Conservation (phyloP, 2,888 invertebrate species). For the Amblyjoppa fuscipennis region DNA sequence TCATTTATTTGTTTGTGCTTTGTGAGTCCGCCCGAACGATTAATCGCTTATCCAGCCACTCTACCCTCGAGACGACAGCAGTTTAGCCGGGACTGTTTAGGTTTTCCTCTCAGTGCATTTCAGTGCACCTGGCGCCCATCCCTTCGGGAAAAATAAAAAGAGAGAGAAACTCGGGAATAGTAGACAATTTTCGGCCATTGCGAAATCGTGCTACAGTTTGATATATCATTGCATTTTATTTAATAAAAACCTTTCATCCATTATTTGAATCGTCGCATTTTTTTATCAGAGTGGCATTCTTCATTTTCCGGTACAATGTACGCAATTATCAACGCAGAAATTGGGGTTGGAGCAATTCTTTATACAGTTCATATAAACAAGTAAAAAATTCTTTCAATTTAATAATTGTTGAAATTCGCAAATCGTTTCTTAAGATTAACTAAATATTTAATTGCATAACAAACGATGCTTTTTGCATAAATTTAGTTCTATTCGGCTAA, state of each 20-base stretch:
- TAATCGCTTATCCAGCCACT: too few species aligned
- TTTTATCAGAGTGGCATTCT: not conserved
- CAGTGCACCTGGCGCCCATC: too few species aligned
- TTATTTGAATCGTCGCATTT: slow-evolving; percentile 1
- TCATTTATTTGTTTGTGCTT: too few species aligned
- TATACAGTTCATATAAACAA: not conserved
- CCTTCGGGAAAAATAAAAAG: too few species aligned
- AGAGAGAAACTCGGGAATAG: too few species aligned
- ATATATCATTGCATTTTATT: slow-evolving; percentile 8
- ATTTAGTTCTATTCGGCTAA: not conserved
- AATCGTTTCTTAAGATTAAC: not conserved
- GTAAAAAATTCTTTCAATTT: slow-evolving; percentile 6
- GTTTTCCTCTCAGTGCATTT: too few species aligned
- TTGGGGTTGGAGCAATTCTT: not conserved
- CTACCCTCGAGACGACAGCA: too few species aligned
- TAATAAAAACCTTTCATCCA: slow-evolving; percentile 5
- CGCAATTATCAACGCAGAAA: not conserved
- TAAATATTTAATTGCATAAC: slow-evolving; percentile 12
- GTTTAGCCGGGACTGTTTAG: too few species aligned
- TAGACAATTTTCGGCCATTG: too few species aligned
- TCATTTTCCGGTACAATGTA: not conserved
- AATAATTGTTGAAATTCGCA: slow-evolving; percentile 10
- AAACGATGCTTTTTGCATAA: not conserved
- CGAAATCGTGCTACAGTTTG: not conserved
- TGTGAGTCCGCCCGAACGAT: too few species aligned